Percentiles rank a stretch among this genome's conserved stretches.
phyloP scores from a whole-genome alignment of 1,140 invertebrate genomes.

The Hermatobates lingyangjiaoensis region DNA sequence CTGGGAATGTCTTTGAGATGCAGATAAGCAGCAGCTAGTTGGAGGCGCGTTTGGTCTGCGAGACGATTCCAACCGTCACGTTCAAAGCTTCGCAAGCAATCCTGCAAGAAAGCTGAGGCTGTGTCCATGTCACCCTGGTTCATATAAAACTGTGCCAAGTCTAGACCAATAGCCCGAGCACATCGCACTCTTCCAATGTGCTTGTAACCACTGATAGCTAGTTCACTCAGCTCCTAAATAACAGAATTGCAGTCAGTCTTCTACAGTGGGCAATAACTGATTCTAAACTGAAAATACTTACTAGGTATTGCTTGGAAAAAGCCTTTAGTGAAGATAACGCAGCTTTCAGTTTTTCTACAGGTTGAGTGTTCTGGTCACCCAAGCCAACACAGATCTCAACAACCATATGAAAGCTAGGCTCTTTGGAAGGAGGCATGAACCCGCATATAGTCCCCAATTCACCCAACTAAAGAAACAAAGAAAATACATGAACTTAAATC shows the following conservation, averaged over 20 bases:
- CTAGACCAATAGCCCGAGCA: slow-evolving; percentile 68
- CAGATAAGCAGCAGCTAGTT: slow-evolving; percentile 70
- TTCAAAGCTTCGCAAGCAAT: slow-evolving; percentile 67
- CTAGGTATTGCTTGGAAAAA: slow-evolving; percentile 77
- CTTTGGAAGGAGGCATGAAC: slow-evolving; percentile 71
- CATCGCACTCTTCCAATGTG: slow-evolving; percentile 73
- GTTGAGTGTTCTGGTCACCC: slow-evolving; percentile 38
- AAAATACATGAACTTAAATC: neutral
- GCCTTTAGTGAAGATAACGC: slow-evolving; percentile 73
- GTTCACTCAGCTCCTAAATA: slow-evolving; percentile 63
- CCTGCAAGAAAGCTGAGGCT: slow-evolving; percentile 69
- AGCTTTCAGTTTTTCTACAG: slow-evolving; percentile 70
- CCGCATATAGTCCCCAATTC: slow-evolving; percentile 77
- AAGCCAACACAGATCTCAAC: slow-evolving; percentile 79
- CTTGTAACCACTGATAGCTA: slow-evolving; percentile 92
- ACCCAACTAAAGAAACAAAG: slow-evolving; percentile 39
- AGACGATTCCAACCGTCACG: slow-evolving; percentile 71
- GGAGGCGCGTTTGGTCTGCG: slow-evolving; percentile 57
- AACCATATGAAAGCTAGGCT: slow-evolving; percentile 65
- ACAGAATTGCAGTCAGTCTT: neutral
- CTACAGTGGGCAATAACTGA: neutral
- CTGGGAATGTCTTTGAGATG: slow-evolving; percentile 50
- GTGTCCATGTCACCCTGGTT: slow-evolving; percentile 69
- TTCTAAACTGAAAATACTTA: no score
- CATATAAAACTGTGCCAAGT: slow-evolving; percentile 78